phyloP scores from a whole-genome alignment of 2,113 vertebrate genomes.

The Myanophis thanlyinensis region DNA sequence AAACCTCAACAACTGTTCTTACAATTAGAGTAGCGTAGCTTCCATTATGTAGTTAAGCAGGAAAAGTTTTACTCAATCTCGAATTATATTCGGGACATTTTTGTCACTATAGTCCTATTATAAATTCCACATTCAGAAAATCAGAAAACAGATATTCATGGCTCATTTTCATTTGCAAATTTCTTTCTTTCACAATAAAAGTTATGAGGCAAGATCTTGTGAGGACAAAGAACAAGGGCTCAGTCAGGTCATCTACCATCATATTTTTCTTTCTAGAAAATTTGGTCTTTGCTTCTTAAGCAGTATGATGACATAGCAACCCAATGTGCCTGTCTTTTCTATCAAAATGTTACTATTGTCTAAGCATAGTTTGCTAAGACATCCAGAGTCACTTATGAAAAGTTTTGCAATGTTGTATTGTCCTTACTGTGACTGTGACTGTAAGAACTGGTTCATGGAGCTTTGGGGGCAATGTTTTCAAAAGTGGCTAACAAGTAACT shows the following conservation, averaged over 20 bases:
- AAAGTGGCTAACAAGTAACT: background rate
- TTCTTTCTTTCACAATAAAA: background rate
- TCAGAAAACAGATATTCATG: background rate
- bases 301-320: background rate
- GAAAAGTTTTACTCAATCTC: background rate
- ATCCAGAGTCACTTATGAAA: background rate
- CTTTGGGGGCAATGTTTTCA: background rate
- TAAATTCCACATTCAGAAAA: background rate
- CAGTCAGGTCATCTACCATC: background rate
- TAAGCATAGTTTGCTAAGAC: background rate
- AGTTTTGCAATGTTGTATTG: background rate
- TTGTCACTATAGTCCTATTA: background rate
- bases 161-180: background rate
- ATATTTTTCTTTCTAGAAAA: background rate
- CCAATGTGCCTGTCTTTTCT: background rate
- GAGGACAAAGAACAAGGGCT: background rate
- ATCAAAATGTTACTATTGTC: background rate
- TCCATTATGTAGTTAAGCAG: background rate
- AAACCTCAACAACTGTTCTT: slow-evolving; percentile 7
- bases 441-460: background rate
- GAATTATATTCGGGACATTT: background rate
- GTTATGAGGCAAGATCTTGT: background rate
- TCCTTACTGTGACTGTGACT: background rate
- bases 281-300: background rate
- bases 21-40: background rate